Conservation (phyloP, 1,140 invertebrate species). For the Epicauta chinensis region DNA sequence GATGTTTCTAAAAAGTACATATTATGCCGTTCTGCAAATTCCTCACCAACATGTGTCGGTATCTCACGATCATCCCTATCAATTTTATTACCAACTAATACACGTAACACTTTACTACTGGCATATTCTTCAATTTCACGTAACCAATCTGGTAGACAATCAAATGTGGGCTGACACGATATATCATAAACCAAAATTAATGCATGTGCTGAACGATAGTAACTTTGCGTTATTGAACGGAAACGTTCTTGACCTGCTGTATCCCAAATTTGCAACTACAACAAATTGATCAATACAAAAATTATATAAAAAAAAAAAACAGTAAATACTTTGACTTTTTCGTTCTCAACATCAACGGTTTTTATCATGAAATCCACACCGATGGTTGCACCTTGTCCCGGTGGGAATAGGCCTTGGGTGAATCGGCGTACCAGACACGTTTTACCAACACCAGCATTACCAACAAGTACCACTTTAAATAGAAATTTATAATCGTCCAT, state of each 20-base stretch:
- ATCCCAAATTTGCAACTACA: slow-evolving; percentile 95
- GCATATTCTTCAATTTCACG: slow-evolving; percentile 96
- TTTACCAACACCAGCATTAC: slow-evolving; percentile 93
- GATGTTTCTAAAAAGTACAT: slow-evolving; percentile 99
- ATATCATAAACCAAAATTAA: slow-evolving; percentile 97
- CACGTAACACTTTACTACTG: slow-evolving; percentile 86
- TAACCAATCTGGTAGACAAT: slow-evolving; percentile 91
- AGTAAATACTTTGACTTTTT: slow-evolving; percentile 87
- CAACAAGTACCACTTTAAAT: slow-evolving; percentile 95
- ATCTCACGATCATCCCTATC: slow-evolving; percentile 93
- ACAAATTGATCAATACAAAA: not conserved
- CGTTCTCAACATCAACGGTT: slow-evolving; percentile 96
- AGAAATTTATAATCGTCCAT: slow-evolving; percentile 99
- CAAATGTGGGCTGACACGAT: slow-evolving; percentile 94
- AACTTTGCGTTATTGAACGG: slow-evolving; percentile 95
- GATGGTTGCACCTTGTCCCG: slow-evolving; percentile 96
- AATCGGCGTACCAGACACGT: slow-evolving; percentile 88
- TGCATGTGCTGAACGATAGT: slow-evolving; percentile 95
- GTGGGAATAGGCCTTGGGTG: slow-evolving; percentile 89
- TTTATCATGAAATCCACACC: slow-evolving; percentile 99
- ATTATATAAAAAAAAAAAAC: too few relatives aligned
- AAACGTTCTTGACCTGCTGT: slow-evolving; percentile 96
- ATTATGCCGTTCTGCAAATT: slow-evolving; percentile 89
- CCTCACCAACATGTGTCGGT: slow-evolving; percentile 88
- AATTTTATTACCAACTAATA: slow-evolving; percentile 95